Evolutionary conservation across 2,888 invertebrate species (phyloP), one percentile per base, ranked within the genome.

Genomic region (Heliothis peltigera): DNA sequence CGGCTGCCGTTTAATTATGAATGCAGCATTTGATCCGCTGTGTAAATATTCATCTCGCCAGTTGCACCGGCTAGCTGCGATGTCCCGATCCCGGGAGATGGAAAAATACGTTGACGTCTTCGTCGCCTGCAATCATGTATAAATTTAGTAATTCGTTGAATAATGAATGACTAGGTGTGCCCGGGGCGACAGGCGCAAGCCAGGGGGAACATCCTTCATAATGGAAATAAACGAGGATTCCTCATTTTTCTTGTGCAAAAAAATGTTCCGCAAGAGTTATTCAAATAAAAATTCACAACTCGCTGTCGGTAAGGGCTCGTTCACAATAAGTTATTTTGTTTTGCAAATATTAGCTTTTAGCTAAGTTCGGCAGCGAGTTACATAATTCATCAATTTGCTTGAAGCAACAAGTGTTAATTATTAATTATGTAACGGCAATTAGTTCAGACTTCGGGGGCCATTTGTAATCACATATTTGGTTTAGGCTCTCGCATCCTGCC

Each of bases 121-220:
- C 39, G 42, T 48, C 44, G 22, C 39, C 56, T 47, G 59, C 52
- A 74, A 64, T 68, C 63, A 64, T 44, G 62, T 18, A 57, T 61
- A 28, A 65, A 70, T 70, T 63, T 25, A 68, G 42, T 70, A 61
- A 69, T 77, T 68, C 56, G 44, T 70, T 68, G 75, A 75, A 75
- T 74, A 77, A 78, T 78, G 44, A 70, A 66, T 53, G 60, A 61
- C 51, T 70, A 25, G 48, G 49, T 48, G 25, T 25, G 1, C 48
- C 48, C 35, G 48, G 22, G 46, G 25, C 39, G 28, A 17, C 32
- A n/a, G n/a, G 19, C 12, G 3, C 6, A 10, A 28, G 10, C 18
- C 43, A n/a, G 12, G 22, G 17, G 10, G 19, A 58, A 35, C 39
- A 17, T 18, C 22, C 65, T 39, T 19, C 15, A 10, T 49, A 53